These are phyloP conservation scores for Paracanthobrama guichenoti DNA, from an alignment of 2,113 vertebrate species.

Conservation along the genomic window DNA sequence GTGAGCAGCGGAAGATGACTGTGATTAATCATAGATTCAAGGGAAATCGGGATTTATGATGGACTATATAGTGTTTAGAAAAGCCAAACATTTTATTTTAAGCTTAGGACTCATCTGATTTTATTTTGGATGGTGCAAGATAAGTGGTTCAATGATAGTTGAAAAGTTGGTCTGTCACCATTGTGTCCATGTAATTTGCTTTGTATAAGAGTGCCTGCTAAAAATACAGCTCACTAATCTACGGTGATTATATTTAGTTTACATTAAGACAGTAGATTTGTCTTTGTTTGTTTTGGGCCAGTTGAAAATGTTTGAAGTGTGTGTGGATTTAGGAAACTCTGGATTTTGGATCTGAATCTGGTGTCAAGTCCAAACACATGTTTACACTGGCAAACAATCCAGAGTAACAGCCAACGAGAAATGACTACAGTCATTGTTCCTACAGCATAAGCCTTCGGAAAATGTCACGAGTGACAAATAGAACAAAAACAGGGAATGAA, in stretches of 20 bases:
- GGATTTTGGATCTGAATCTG: constrained; percentile 5
- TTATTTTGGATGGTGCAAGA: no score
- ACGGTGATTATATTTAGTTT: background rate
- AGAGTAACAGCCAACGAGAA: constrained; percentile 1
- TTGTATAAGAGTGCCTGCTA: background rate
- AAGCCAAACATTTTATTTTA: background rate
- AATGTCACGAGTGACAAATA: background rate
- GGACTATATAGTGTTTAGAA: background rate
- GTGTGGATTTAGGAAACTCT: constrained; percentile 24
- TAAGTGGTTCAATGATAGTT: background rate
- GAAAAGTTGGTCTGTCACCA: background rate
- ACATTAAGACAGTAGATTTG: background rate
- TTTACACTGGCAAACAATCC: constrained; percentile 30
- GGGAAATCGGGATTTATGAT: background rate
- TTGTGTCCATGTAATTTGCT: background rate
- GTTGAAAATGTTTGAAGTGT: constrained; percentile 7
- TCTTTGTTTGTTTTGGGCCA: constrained; percentile 1
- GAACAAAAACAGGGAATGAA: constrained; percentile 11
- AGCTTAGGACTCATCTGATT: background rate
- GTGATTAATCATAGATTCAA: background rate
- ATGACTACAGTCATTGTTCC: constrained; percentile 23
- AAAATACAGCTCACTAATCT: background rate
- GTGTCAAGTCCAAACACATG: constrained; percentile 30
- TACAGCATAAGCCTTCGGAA: constrained; percentile 9
- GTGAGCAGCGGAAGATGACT: background rate